These are phyloP conservation scores for Drosophila cardini DNA, from an alignment of 1,140 invertebrate genomes.

Conservation along the genomic window DNA sequence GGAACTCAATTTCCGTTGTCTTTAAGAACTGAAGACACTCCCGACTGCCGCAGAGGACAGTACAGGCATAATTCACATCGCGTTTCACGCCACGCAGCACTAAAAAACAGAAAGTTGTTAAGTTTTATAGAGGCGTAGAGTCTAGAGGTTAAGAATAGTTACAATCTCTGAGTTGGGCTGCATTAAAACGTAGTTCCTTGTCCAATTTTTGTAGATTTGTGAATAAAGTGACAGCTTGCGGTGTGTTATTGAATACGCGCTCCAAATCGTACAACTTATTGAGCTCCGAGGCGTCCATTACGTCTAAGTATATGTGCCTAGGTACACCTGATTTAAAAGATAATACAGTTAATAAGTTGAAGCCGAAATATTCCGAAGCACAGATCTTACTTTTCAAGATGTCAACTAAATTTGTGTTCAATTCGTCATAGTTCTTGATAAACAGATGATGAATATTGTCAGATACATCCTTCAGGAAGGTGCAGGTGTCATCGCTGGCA, in stretches of 20 bases:
- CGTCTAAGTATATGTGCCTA: slow-evolving; percentile 87
- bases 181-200: slow-evolving; percentile 87
- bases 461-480: slow-evolving; percentile 89
- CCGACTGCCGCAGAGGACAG: slow-evolving; percentile 44
- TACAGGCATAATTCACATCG: slow-evolving; percentile 85
- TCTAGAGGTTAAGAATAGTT: slow-evolving; percentile 15
- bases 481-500: slow-evolving; percentile 88
- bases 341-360: neutral
- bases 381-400: slow-evolving; percentile 87
- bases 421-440: slow-evolving; percentile 89
- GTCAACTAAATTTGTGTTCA: slow-evolving; percentile 88
- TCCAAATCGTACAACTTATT: slow-evolving; percentile 90
- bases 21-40: slow-evolving; percentile 85
- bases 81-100: slow-evolving; percentile 89
- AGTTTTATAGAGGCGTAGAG: neutral
- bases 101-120: slow-evolving; percentile 76
- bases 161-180: slow-evolving; percentile 89
- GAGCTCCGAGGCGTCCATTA: slow-evolving; percentile 90
- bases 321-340: slow-evolving; percentile 52
- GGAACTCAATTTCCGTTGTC: slow-evolving; percentile 87
- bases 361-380: neutral
- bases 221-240: slow-evolving; percentile 87
- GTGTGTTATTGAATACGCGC: slow-evolving; percentile 89
- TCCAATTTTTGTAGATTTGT: slow-evolving; percentile 88
- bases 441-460: slow-evolving; percentile 88